phyloP scores from a whole-genome alignment of 1,140 invertebrate species.

The Macrocentrus cingulum region DNA sequence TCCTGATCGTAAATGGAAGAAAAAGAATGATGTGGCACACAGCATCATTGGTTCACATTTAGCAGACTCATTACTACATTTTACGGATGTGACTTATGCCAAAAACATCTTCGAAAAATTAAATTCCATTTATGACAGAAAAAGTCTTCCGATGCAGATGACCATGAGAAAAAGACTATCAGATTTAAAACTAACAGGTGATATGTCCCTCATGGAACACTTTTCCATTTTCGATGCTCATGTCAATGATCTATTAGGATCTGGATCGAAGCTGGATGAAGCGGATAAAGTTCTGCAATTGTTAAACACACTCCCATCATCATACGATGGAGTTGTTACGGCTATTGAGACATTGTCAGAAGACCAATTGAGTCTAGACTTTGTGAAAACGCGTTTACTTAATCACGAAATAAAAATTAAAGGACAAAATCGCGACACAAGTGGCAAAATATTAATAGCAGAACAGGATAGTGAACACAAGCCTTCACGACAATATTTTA shows the following conservation, averaged over 20 bases:
- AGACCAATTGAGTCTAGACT: constrained; percentile 29
- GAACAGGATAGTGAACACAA: constrained; percentile 1
- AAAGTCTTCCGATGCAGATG: constrained; percentile 49
- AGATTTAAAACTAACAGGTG: constrained; percentile 44
- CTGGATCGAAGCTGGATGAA: constrained; percentile 10
- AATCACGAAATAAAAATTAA: constrained; percentile 33
- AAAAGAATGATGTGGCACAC: constrained; percentile 42
- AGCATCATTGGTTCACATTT: constrained; percentile 45
- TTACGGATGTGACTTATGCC: constrained; percentile 39
- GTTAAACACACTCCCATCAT: constrained; percentile 20
- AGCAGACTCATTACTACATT: constrained; percentile 44
- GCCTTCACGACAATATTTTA: not conserved
- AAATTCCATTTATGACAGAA: constrained; percentile 48
- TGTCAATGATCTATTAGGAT: constrained; percentile 32
- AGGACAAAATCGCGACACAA: constrained; percentile 15
- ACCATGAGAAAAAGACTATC: constrained; percentile 46
- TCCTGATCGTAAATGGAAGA: constrained; percentile 37
- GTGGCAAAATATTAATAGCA: not conserved
- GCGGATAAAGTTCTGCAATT: constrained; percentile 6
- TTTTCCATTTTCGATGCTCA: constrained; percentile 48
- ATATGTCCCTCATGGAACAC: constrained; percentile 42
- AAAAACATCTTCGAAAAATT: constrained; percentile 45
- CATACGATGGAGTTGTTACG: constrained; percentile 30
- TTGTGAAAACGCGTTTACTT: constrained; percentile 36
- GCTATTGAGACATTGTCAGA: constrained; percentile 33